Percentiles rank a stretch among this genome's conserved stretches.
Evolutionary conservation across 2,888 invertebrate genomes (phyloP).

Genomic region (Pandemis cinnamomeana): DNA sequence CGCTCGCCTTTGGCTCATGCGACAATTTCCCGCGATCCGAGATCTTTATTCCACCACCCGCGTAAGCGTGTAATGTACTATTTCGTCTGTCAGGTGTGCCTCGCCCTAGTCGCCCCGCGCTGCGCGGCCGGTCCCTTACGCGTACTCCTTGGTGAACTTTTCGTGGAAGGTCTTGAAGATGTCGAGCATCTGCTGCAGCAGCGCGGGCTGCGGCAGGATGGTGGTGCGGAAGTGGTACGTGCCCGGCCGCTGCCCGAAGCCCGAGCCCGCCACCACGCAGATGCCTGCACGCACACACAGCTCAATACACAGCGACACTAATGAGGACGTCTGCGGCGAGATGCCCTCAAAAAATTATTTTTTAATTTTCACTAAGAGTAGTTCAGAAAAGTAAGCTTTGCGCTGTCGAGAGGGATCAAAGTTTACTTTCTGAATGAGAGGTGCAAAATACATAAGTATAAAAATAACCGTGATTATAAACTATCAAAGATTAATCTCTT

Average conservation of each 20-base stretch:
- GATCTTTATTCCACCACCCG: no score
- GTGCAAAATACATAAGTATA: no score
- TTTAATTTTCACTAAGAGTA: no score
- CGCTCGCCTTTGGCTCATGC: no score
- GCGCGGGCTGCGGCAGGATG: constrained; percentile 94
- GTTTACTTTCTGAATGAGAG: no score
- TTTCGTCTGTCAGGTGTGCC: background rate
- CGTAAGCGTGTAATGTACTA: background rate
- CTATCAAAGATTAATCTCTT: no score
- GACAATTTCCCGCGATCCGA: no score
- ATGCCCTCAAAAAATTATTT: no score
- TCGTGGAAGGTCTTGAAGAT: constrained; percentile 93
- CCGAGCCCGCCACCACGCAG: constrained; percentile 97
- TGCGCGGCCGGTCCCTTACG: constrained; percentile 46
- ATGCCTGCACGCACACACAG: constrained; percentile 86
- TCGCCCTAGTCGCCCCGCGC: background rate
- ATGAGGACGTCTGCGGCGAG: no score
- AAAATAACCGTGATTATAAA: no score
- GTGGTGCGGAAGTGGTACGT: constrained; percentile 98
- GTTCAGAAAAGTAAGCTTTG: no score
- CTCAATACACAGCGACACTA: background rate
- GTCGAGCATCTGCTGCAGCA: constrained; percentile 92
- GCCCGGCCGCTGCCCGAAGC: constrained; percentile 97
- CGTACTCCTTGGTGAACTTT: constrained; percentile 85
- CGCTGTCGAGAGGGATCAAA: no score